Base-by-base conservation (phyloP, 23 tunicate genomes). In the Clavelina lepadiformis region DNA sequence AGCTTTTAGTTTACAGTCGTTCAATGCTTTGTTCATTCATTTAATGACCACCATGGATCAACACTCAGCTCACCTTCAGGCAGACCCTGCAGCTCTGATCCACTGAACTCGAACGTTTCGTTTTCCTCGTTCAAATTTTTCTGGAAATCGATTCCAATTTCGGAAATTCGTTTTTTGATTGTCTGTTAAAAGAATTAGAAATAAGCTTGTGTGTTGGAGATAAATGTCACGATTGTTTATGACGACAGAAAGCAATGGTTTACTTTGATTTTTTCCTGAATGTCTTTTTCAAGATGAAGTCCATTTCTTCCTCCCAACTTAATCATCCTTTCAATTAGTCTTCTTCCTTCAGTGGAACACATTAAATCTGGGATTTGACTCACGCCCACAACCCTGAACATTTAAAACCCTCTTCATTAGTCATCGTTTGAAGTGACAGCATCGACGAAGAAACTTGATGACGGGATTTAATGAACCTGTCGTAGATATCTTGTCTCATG, bases 401-500 rank as follows among this genome's bases (percentile, higher is more conserved):
- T n/a, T 56, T n/a, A 55, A 44, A 44, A 44, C 13, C 18, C 15
- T 44, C n/a, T n/a, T n/a, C n/a, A n/a, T n/a, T n/a, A n/a, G n/a
- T n/a, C n/a, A n/a, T n/a, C n/a, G n/a, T n/a, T n/a, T n/a, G n/a
- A n/a, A n/a, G n/a, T n/a, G n/a, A n/a, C n/a, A n/a, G n/a, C n/a
- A n/a, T n/a, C n/a, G n/a, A n/a, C n/a, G 49, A 11, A 44, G 13
- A 11, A 44, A 44, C 11, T 44, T 15, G 13, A 44, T 44, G 13
- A 11, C 11, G 15, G 13, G 49, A 44, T 15, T 44, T 44, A 44
- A 44, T 15, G 35, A 22, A 88, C 96, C 96, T 67, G 66, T 88
- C 96, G 56, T 57, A 88, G 11, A 80, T 46, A 53, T 88, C 96
- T 68, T 88, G 77, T 44, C 83, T 61, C 96, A 88, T 88, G 78